Conservation (phyloP, 2,888 invertebrate species). For the Cordilura impudica region DNA sequence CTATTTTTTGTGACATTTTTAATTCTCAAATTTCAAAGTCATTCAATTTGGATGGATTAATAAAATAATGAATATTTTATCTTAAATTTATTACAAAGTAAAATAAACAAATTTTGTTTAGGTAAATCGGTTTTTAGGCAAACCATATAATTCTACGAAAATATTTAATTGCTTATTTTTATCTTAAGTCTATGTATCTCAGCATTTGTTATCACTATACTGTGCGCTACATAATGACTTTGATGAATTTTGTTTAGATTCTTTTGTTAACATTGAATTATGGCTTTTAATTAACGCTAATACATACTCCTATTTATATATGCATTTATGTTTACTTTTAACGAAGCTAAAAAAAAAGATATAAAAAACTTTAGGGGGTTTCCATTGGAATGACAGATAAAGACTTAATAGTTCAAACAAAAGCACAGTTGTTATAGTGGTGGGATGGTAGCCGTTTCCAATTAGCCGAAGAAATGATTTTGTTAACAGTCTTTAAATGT, state of each 20-base stretch:
- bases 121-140: too few relatives aligned
- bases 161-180: background rate
- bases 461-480: constrained; percentile 38
- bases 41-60: too few relatives aligned
- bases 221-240: background rate
- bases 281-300: constrained; percentile 45
- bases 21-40: too few relatives aligned
- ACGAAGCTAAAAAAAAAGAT: background rate
- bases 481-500: constrained; percentile 35
- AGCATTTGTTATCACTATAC: constrained; percentile 8
- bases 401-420: background rate
- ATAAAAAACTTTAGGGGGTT: background rate
- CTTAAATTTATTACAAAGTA: too few relatives aligned
- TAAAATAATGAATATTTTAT: too few relatives aligned
- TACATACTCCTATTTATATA: too few relatives aligned
- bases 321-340: background rate
- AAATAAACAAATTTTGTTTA: too few relatives aligned
- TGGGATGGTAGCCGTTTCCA: constrained; percentile 30
- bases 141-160: constrained; percentile 7
- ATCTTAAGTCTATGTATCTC: background rate
- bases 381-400: constrained; percentile 17
- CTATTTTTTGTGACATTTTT: too few relatives aligned
- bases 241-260: constrained; percentile 40
- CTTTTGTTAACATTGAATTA: constrained; percentile 36
- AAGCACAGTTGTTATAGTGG: background rate